Base-by-base conservation (phyloP, 2,888 invertebrate genomes). In the Chorisops tibialis region DNA sequence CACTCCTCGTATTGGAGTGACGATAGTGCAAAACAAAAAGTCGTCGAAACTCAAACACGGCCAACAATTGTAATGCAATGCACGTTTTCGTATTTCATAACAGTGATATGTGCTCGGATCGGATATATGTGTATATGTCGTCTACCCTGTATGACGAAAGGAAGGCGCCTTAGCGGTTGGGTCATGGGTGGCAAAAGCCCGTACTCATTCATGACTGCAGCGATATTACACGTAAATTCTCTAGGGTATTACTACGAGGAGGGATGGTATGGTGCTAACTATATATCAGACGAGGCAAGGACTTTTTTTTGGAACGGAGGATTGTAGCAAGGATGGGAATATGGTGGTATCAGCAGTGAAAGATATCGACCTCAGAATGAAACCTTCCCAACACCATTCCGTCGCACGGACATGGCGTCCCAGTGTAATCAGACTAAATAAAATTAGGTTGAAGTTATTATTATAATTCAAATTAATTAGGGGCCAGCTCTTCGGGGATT, bases 381-480 rank as follows among this genome's bases (percentile, higher is more conserved):
- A 30, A n/a, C 19, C 35, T 37, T 1, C 38, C 16, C 56, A 3
- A 35, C 22, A 24, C 14, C 37, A 30, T 48, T 16, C 7, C 7
- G 3, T 45, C 37, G 19, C 45, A 24, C n/a, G 22, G 51, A 30
- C 7, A 47, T 19, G 35, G 16, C 24, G 50, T 24, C 11, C 11
- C 22, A 21, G 30, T 61, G 45, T 49, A 61, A 59, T 48, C 38
- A 59, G 59, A 54, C 56, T 62, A 62, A 62, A 64, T 48, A 62
- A 64, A 64, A 64, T 62, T 62, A 62, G 63, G 51, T 61, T 58
- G 51, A 30, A 61, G 61, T 63, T 63, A 60, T 63, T 63, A 52
- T 63, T 61, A 63, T 65, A 63, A 65, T 65, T 65, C 61, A 65
- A 65, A 63, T 65, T 65, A 63, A 65, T 65, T 65, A 65, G 61